Evolutionary conservation across 2,797 vertebrate species (phyloP), one percentile per base, ranked within the genome.

Genomic region (Sebastes ruberrimus): DNA sequence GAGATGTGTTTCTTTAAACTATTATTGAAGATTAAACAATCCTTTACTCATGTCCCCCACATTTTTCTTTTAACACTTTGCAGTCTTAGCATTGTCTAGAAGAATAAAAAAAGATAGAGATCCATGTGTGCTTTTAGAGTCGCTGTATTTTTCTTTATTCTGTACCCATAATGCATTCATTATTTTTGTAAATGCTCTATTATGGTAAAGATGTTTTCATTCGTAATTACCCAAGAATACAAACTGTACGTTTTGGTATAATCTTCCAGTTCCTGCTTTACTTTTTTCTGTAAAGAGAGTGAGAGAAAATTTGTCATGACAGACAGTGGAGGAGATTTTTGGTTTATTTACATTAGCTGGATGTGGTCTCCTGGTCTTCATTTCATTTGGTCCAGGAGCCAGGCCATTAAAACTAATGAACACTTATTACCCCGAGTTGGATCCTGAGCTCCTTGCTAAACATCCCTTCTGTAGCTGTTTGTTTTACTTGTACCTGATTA

Each of bases 401-500:
- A 87, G 80, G 83, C 91, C 87, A 92, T 95, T 94, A 93, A 94
- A 94, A 83, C 93, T 93, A 94, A 94, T 94, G 88, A 94, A 92
- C 89, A 92, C 93, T 90, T 92, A 94, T 95, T 94, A 92, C 85
- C 90, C 72, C 18, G 78, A 90, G 92, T 89, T 91, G 90, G 90
- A 92, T 89, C 78, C 88, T 80, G 84, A 83, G 81, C 88, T 88
- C 86, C 77, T 82, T 91, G 84, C 93, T 93, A 92, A 94, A 94
- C 90, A 92, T 94, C 88, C 89, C 88, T 66, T 90, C 84, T 90
- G 82, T 91, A 86, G 90, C 76, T 93, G 94, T 94, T 92, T 94
- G 93, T 95, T 94, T 95, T 88, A 94, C 91, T 94, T 93, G 83
- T 92, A 91, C 89, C 91, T 92, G 94, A 95, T 93, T 94, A 87